Conservation (phyloP, 2,113 vertebrate genomes). For the Lophochroa leadbeateri region DNA sequence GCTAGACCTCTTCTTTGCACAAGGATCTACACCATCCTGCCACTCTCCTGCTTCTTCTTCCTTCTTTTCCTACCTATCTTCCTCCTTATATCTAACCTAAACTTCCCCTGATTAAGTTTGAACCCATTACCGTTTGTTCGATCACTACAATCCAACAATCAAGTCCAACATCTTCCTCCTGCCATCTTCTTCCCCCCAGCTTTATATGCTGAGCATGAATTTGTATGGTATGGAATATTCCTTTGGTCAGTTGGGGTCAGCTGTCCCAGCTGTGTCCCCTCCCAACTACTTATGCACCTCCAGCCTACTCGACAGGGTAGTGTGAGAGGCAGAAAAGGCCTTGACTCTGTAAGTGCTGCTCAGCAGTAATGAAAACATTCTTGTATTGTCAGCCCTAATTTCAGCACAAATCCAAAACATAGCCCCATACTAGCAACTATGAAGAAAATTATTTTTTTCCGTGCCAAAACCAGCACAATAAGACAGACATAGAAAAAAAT, state of each 20-base stretch:
- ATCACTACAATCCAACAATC: neutral
- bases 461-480: neutral
- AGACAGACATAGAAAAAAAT: neutral
- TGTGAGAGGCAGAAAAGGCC: neutral
- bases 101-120: neutral
- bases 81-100: neutral
- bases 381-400: too few species aligned
- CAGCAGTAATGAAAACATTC: neutral
- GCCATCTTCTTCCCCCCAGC: neutral
- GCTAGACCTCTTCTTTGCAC: too few species aligned
- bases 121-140: neutral
- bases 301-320: neutral
- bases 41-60: too few species aligned
- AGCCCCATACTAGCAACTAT: rapidly evolving
- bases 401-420: neutral
- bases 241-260: too few species aligned
- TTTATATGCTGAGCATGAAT: neutral
- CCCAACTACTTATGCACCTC: neutral
- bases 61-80: too few species aligned
- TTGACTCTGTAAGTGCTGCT: neutral
- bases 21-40: too few species aligned
- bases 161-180: neutral
- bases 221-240: neutral
- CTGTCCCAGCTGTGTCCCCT: neutral
- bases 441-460: neutral